phyloP scores from a whole-genome alignment of 37 sponge, comb jelly and placozoan genomes.

The Corticium candelabrum region DNA sequence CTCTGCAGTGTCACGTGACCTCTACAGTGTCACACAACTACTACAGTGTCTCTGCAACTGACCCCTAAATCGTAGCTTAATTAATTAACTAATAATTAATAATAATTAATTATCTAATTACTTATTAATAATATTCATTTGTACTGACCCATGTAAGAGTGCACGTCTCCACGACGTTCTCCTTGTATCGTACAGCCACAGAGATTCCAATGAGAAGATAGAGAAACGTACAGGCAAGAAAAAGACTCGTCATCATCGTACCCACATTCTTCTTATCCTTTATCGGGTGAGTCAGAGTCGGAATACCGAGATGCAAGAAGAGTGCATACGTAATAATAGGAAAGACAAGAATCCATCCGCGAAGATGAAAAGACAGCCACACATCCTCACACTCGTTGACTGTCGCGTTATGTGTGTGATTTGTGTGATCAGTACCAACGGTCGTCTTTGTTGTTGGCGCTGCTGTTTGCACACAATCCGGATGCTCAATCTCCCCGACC shows the following conservation, averaged over 20 bases:
- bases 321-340: constrained; percentile 70
- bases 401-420: background rate
- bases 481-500: constrained; percentile 14
- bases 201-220: background rate
- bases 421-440: background rate
- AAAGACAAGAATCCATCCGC: constrained; percentile 47
- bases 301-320: constrained; percentile 67
- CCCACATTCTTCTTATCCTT: constrained; percentile 42
- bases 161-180: background rate
- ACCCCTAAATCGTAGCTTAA: no score
- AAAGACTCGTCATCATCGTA: background rate
- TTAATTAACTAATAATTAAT: no score
- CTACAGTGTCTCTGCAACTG: no score
- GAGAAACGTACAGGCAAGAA: background rate
- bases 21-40: no score
- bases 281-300: constrained; percentile 69
- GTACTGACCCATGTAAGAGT: background rate
- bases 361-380: constrained; percentile 37
- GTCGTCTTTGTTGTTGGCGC: no score
- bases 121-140: no score
- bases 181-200: background rate
- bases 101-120: no score
- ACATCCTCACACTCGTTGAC: background rate
- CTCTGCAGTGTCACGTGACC: no score
- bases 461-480: no score